Conservation (phyloP, 2,113 vertebrate species). For the Anguilla rostrata region DNA sequence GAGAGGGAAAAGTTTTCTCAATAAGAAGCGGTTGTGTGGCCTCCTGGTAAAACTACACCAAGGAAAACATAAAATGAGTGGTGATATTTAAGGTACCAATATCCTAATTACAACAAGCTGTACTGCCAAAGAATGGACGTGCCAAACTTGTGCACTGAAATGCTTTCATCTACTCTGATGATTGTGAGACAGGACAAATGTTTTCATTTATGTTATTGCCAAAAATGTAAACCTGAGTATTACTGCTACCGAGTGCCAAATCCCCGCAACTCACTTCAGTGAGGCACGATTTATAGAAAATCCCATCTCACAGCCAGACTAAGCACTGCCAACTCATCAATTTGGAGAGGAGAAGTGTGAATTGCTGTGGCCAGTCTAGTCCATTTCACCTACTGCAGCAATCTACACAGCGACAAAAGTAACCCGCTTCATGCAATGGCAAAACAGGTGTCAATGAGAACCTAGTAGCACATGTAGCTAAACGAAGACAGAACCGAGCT, state of each 20-base stretch:
- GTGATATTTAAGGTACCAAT: conserved; percentile 2
- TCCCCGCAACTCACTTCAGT: neutral
- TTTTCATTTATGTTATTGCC: conserved; percentile 12
- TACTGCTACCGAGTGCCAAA: neutral
- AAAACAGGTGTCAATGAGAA: neutral
- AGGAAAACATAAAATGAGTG: neutral
- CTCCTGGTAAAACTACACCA: conserved; percentile 64
- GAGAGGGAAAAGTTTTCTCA: conserved; percentile 81
- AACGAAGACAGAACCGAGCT: neutral
- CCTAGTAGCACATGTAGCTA: neutral
- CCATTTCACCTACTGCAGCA: neutral
- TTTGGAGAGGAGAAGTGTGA: neutral
- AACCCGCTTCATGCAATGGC: neutral
- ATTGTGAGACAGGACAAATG: neutral
- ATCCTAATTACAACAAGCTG: neutral
- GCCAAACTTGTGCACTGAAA: neutral
- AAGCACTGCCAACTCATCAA: neutral
- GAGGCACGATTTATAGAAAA: neutral
- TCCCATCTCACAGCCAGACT: neutral
- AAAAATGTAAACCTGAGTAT: neutral
- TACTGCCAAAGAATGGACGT: neutral
- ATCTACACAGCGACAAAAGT: neutral
- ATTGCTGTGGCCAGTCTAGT: neutral
- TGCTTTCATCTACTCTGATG: neutral
- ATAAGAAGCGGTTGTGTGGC: conserved; percentile 76